Percentiles rank a stretch among this genome's conserved stretches.
These are phyloP conservation scores for Eulemur rufifrons DNA, from an alignment of 2,113 vertebrate genomes.

Conservation along the genomic window DNA sequence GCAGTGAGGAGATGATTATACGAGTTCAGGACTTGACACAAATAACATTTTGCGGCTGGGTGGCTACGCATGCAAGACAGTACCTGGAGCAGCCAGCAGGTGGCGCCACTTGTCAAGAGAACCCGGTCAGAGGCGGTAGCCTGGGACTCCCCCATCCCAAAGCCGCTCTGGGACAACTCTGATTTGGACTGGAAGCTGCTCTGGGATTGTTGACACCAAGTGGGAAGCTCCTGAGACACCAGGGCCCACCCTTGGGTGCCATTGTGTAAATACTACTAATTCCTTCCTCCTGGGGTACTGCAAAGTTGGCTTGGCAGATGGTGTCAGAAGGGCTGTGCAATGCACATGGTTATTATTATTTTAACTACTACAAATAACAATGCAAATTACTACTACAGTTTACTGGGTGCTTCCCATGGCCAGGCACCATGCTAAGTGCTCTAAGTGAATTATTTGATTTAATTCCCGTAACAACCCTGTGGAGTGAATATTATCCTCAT, in stretches of 20 bases:
- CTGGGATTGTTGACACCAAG: background rate
- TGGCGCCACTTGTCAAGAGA: constrained; percentile 25
- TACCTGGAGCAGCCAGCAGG: constrained; percentile 40
- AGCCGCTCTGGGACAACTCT: background rate
- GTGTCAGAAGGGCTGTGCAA: background rate
- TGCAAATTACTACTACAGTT: background rate
- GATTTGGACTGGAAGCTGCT: background rate
- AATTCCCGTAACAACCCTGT: background rate
- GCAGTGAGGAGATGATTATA: background rate
- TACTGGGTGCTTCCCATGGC: no score
- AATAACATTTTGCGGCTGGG: background rate
- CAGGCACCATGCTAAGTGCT: background rate
- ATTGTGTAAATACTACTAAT: background rate
- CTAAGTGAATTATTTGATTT: background rate
- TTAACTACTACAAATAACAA: background rate
- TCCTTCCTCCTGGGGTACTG: background rate
- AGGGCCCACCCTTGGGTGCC: background rate
- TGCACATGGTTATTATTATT: background rate
- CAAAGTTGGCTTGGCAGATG: background rate
- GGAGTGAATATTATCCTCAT: background rate
- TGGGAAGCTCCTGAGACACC: background rate
- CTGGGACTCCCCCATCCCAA: background rate
- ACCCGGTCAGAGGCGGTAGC: background rate
- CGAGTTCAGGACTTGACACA: background rate
- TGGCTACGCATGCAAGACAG: background rate